Evolutionary conservation across 2,797 vertebrate species (phyloP), one percentile per base, ranked within the genome.

Genomic region (Acrossocheilus fasciatus): DNA sequence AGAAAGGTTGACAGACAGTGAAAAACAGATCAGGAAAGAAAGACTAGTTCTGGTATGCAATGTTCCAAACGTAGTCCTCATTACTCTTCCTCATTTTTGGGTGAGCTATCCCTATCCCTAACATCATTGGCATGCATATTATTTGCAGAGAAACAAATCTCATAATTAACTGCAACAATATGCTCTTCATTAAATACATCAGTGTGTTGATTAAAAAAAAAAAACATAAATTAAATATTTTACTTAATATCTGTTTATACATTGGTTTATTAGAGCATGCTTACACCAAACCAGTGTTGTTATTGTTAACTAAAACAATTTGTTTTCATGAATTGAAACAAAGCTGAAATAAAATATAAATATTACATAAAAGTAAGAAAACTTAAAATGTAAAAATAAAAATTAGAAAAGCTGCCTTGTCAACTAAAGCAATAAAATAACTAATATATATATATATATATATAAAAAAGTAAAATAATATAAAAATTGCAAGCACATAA

Each of bases 21-120:
- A 74, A 62, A 68, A 10, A 66, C 6, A 68, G 52, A 85, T 43
- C 41, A 59, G 59, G 36, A 72, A 47, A 85, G 20, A 69, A 47
- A 85, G 20, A 69, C 34, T 5, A 20, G 6, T 76, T 50, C 41
- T 57, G 50, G 47, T 34, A 52, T 47, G 64, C 34, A 36, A 82
- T 43, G 39, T 74, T 74, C 45, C 26, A 66, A 75, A 76, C 5
- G 5, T 23, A 12, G 47, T 47, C 43, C 26, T 74, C 14, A 74
- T 30, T 17, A 74, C 14, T 30, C 7, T 74, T n/a, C 70, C 45
- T 52, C 26, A 30, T 66, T 43, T 30, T 43, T 41, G 0, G 75
- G 34, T 78, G 17, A 59, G 45, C 41, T 50, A 34, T 75, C 11
- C 6, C 52, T 57, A 36, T 36, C 34, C 34, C 34, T 36, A 57